Base-by-base conservation (phyloP, 2,888 invertebrate species). In the Pyrrhosoma nymphula region DNA sequence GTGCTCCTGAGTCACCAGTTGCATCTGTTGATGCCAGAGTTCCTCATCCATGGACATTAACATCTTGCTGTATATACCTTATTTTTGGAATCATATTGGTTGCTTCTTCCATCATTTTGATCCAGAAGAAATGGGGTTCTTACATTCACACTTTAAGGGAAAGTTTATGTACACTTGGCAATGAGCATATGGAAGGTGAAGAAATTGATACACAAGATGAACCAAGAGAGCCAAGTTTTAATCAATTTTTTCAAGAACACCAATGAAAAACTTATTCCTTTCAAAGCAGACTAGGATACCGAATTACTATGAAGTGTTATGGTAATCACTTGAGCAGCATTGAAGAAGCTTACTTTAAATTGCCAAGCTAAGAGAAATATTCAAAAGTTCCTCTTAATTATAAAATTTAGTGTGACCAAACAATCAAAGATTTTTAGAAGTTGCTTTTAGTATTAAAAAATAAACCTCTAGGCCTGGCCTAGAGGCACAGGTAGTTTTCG, bases 61-160 rank as follows among this genome's bases (percentile, higher is more conserved):
- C 98, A 95, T 98, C 98, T 91, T 98, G 98, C 96, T 98, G 98
- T 97, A 97, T 98, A 23, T 99, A 98, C 96, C 97, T 99, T 96
- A 97, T 98, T 96, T 97, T 98, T 95, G 99, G 99, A 56, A 97
- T 99, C 26, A 98, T 98, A 95, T 97, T 98, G 95, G 98, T 99
- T 96, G 98, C 98, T 20, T 98, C 98, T 98, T 98, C 98, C 95
- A 98, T 99, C 96, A 98, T 98, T 97, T 97, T 99, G 95, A 97
- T 98, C 95, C 98, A 99, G 96, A 98, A 98, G 96, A 98, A 98
- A 96, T 98, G 98, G 6, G 98, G 98, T 95, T 97, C 98, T 96
- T 98, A 98, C 96, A 98, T 98, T 97, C 98, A 91, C 4, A 26
- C 91, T 35, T 6, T 91, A 35, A 60, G 63, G 16, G 26, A 23